Percentiles rank a stretch among this genome's conserved stretches.
Evolutionary conservation across 2,888 invertebrate genomes (phyloP).

Genomic region (Chirona hameri): DNA sequence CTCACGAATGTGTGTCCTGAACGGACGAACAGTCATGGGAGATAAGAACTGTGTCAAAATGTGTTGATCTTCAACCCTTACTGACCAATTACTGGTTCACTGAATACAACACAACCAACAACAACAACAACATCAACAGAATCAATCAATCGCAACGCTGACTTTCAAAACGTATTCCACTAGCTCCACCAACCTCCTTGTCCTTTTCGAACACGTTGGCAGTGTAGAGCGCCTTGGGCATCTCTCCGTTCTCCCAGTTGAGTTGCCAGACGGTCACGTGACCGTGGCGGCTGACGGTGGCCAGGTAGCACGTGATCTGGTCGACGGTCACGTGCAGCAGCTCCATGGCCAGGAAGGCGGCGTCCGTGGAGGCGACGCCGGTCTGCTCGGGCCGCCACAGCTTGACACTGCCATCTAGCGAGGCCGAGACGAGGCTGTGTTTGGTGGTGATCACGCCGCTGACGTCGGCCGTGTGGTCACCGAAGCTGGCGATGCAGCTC

Average conservation of each 20-base stretch:
- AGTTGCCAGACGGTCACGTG: neutral
- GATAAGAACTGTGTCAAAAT: too few relatives aligned
- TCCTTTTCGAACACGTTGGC: neutral
- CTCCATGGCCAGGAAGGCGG: neutral
- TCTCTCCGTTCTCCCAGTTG: neutral
- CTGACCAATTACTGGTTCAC: too few relatives aligned
- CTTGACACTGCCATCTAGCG: slow-evolving; percentile 13
- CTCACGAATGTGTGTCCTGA: too few relatives aligned
- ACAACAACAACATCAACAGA: too few relatives aligned
- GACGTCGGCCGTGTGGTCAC: neutral
- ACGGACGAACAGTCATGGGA: too few relatives aligned
- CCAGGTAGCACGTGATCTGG: neutral
- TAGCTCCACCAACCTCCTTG: too few relatives aligned
- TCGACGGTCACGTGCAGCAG: neutral
- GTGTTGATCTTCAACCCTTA: too few relatives aligned
- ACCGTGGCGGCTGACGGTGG: neutral
- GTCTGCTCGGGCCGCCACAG: neutral
- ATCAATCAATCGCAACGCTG: too few relatives aligned
- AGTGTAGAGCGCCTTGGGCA: neutral
- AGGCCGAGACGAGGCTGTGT: neutral
- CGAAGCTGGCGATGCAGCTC: neutral
- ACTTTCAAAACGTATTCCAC: too few relatives aligned
- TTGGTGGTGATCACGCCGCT: neutral
- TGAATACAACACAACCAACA: too few relatives aligned
- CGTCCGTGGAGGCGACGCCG: too few relatives aligned